A percentile compares a stretch with the other conserved stretches of the same genome.
Evolutionary conservation across 1,140 invertebrate species (phyloP).

Genomic region (Anastatus disparis): DNA sequence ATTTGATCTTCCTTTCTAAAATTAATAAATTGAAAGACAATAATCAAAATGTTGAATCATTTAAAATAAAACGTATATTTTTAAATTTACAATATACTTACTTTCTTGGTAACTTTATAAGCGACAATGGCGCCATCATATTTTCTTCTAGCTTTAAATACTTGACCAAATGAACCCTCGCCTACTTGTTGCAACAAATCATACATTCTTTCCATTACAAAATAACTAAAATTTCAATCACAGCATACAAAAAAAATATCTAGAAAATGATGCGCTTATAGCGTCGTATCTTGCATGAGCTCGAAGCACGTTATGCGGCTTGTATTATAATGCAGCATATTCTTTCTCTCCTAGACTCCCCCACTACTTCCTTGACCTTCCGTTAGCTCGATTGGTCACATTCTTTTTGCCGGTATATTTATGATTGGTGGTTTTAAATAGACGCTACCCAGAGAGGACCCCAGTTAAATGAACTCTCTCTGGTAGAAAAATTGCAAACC

Average conservation of each 20-base stretch:
- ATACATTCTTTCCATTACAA: slow-evolving; percentile 85
- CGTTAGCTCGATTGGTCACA: slow-evolving; percentile 17
- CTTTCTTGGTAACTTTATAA: slow-evolving; percentile 91
- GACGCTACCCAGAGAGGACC: neutral
- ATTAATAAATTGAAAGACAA: slow-evolving; percentile 43
- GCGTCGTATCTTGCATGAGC: too few species aligned
- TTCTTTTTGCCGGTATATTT: neutral
- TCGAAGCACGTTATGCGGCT: neutral
- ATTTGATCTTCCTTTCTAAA: slow-evolving; percentile 74
- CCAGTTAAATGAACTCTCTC: too few species aligned
- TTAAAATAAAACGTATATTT: neutral
- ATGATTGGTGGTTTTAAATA: slow-evolving; percentile 4
- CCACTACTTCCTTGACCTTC: neutral
- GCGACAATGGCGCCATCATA: slow-evolving; percentile 83
- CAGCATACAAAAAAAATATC: too few species aligned
- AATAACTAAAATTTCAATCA: neutral
- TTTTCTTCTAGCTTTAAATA: slow-evolving; percentile 87
- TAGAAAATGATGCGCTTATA: too few species aligned
- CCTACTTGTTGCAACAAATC: slow-evolving; percentile 85
- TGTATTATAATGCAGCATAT: neutral
- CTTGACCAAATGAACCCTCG: slow-evolving; percentile 92
- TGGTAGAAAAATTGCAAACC: too few species aligned
- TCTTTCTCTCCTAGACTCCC: too few species aligned
- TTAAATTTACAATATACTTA: slow-evolving; percentile 53
- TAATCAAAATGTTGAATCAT: neutral